Evolutionary conservation across 2,797 vertebrate species (phyloP), one percentile per base, ranked within the genome.

Genomic region (Alauda arvensis): DNA sequence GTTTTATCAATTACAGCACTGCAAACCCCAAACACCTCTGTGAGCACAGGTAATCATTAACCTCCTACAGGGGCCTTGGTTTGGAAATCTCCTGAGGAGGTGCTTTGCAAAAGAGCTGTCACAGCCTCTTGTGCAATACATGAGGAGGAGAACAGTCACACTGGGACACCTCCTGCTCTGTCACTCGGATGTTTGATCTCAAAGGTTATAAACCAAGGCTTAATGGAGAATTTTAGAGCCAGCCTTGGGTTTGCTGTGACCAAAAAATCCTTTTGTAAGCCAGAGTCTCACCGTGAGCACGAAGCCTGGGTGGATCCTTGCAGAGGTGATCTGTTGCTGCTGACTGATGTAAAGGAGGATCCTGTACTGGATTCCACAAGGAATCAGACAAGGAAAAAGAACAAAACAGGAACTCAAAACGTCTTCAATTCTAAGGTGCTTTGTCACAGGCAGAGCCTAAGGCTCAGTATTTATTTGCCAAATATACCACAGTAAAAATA

Each of bases 271-370:
- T 43, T 70, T 43, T 33, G 49, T 59, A 39, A 59, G 19, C 4
- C 60, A n/a, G 31, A 48, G 42, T 23, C 98, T 98, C 95, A 99
- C 99, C 87, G 97, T 99, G 86, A 99, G 97, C 14, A 97, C 34
- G 75, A 99, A 99, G 56, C 97, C 97, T 8, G 94, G 55, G 10
- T 99, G 98, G 92, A 99, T 98, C 94, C 96, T 98, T 70, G 98
- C 98, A n/a, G 96, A 34, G 5, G 98, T 88, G 74, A 99, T 96
- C 90, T 97, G 98, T 52, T 99, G 99, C 95, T 99, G 99, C 83
- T 99, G 98, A 92, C 97, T 99, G 93, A 98, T 95, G 91, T 99
- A 99, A 76, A 99, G 97, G 91, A 99, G 97, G 85, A 99, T 96
- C 95, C 98, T 99, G 97, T 99, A 99, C 99, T 99, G 96, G 85